These are phyloP conservation scores for Ptilodon capucinus DNA, from an alignment of 2,888 invertebrate genomes.

Conservation along the genomic window DNA sequence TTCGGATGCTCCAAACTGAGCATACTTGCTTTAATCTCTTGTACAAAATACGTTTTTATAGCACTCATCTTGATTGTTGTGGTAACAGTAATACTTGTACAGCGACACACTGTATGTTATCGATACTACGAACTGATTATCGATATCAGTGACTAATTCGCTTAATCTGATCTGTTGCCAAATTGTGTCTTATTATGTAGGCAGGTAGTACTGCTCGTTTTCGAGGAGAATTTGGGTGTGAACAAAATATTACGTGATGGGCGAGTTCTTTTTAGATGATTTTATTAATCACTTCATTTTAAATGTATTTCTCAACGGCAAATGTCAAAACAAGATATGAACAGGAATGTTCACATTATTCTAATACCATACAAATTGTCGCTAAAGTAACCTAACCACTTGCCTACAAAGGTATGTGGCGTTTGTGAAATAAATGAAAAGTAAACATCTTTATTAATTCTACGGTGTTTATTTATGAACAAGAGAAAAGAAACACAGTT, in stretches of 20 bases:
- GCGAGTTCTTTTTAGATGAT: too few relatives aligned
- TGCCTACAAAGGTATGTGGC: too few relatives aligned
- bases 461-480: too few relatives aligned
- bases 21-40: slow-evolving; percentile 56
- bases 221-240: slow-evolving; percentile 8
- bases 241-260: not conserved
- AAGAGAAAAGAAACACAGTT: not conserved
- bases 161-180: slow-evolving; percentile 45
- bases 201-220: slow-evolving; percentile 16
- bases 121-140: slow-evolving; percentile 36
- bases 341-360: too few relatives aligned
- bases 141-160: slow-evolving; percentile 37
- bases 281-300: too few relatives aligned
- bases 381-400: too few relatives aligned
- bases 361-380: too few relatives aligned
- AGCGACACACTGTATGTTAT: slow-evolving; percentile 13
- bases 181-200: slow-evolving; percentile 27
- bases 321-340: too few relatives aligned
- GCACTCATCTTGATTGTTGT: slow-evolving; percentile 55
- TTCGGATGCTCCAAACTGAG: slow-evolving; percentile 60
- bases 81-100: slow-evolving; percentile 4
- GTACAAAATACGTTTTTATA: slow-evolving; percentile 60
- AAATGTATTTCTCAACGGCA: too few relatives aligned
- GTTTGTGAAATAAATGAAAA: too few relatives aligned
- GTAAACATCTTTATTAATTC: too few relatives aligned